These are phyloP conservation scores for Deroptyus accipitrinus DNA, from an alignment of 2,113 vertebrate species.

Conservation along the genomic window DNA sequence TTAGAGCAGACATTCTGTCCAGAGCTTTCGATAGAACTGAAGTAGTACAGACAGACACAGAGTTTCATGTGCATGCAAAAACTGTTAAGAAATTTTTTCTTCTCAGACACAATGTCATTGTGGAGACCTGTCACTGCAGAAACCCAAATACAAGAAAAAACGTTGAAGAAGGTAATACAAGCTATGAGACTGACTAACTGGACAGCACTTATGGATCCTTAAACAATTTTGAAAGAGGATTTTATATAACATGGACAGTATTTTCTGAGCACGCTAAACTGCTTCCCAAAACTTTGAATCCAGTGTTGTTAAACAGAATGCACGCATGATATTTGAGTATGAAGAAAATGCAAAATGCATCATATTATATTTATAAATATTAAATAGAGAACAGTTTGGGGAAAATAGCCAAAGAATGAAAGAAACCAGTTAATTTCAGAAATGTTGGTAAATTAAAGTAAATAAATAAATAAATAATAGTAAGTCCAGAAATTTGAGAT, in stretches of 20 bases:
- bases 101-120: not conserved
- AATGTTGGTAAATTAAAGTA: not conserved
- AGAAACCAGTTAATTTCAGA: not conserved
- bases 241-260: not conserved
- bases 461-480: accelerated
- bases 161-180: not conserved
- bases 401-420: not conserved
- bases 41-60: not conserved
- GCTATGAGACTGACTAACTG: not conserved
- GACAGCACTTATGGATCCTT: not conserved
- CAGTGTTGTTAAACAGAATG: not conserved
- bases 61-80: not conserved
- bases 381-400: not conserved
- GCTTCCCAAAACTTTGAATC: not conserved
- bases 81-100: not conserved
- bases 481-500: not conserved
- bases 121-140: not conserved
- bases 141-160: not conserved
- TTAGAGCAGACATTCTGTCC: not conserved
- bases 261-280: not conserved
- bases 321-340: not conserved
- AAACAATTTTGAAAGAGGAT: not conserved
- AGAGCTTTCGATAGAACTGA: not conserved
- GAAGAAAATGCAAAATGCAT: not conserved
- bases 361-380: not conserved